Evolutionary conservation across 2,888 invertebrate species (phyloP).

Genomic region (Cancer borealis): DNA sequence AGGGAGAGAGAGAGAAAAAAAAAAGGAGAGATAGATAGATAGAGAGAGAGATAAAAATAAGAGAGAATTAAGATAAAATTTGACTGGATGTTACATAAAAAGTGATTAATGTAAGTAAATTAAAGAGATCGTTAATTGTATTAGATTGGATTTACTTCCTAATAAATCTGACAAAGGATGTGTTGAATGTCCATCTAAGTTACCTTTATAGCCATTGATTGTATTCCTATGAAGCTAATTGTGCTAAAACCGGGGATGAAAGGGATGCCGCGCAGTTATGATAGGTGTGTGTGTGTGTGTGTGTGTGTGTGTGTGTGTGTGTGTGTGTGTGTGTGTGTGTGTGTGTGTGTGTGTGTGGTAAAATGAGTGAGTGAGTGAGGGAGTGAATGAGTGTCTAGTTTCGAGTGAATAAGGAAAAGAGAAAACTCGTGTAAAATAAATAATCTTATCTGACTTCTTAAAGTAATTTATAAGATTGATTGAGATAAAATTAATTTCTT

Average conservation of each 20-base stretch:
- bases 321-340: slow-evolving; percentile 20
- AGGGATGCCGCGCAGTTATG: neutral
- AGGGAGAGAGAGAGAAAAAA: slow-evolving; percentile 20
- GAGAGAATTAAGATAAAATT: neutral
- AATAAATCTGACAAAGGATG: neutral
- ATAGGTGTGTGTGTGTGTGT: neutral
- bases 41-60: neutral
- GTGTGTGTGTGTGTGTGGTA: neutral
- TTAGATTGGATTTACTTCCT: too few species aligned
- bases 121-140: too few species aligned
- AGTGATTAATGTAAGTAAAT: neutral
- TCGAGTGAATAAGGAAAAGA: too few species aligned
- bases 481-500: neutral
- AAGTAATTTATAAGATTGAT: neutral
- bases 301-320: slow-evolving; percentile 20
- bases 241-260: neutral
- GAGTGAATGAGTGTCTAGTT: neutral
- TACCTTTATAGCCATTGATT: neutral
- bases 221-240: neutral
- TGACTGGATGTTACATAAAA: neutral
- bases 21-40: too few species aligned
- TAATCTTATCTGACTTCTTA: neutral
- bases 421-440: too few species aligned
- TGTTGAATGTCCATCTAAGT: neutral
- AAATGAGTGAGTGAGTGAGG: neutral